Base-by-base conservation (phyloP, 2,888 invertebrate species). In the Azorinus chamasolen region DNA sequence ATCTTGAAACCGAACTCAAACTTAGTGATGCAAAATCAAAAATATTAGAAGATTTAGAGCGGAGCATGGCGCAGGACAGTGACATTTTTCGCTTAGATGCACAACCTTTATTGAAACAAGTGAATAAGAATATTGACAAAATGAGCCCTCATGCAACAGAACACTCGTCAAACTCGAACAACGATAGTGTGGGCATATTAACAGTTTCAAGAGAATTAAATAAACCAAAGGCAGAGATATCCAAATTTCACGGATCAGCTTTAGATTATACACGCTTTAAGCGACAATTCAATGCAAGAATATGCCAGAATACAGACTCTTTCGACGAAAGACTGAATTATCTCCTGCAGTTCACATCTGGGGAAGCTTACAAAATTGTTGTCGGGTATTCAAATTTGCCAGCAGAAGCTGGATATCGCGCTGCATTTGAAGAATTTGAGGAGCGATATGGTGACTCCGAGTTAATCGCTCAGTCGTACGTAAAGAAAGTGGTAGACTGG, bases 201-300 rank as follows among this genome's bases (percentile, higher is more conserved):
- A 62, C 37, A n/a, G 46, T 53, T 2, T 20, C 55, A 4, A 4
- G 18, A 3, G 51, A 57, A 46, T 25, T 72, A 14, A 64, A 61
- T 25, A 78, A 78, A 24, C 72, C 78, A 8, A 72, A 59, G 24
- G 41, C 57, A n/a, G 69, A 78, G 27, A 72, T 78, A 16, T 8
- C 45, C 12, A 59, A 43, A 20, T 78, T 78, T 24, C 16, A 14
- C 8, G 78, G 78, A 3, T 50, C 58, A 39, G 65, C 78, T 8
- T 57, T 74, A 37, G 66, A 74, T 1, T 73, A 62, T 27, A 61
- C 45, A 12, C 22, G 43, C 41, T 79, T 79, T 20, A 12, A 57
- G 4, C 58, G 78, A 46, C 73, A 70, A 16, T 74, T 70, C 41
- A 54, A 76, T 12, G 20, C 70, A 6, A 54, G 50, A 43, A 58